phyloP scores from a whole-genome alignment of 2,888 invertebrate species.

The Lacanobia wlatinum region DNA sequence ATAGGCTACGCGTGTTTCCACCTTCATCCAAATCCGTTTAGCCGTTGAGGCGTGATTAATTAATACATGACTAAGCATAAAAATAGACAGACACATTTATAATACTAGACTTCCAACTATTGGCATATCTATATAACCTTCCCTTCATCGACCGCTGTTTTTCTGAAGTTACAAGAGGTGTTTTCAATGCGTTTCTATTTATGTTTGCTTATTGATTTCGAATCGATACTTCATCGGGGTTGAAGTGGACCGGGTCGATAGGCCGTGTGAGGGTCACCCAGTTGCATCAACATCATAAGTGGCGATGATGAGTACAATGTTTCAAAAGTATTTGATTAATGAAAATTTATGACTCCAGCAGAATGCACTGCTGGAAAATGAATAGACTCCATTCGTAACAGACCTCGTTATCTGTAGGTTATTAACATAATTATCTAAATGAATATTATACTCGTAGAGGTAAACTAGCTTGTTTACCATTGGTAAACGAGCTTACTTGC shows the following conservation, averaged over 20 bases:
- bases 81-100: not conserved
- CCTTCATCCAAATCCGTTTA: not conserved
- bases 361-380: not conserved
- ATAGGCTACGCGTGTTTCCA: not conserved
- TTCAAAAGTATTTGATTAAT: not conserved
- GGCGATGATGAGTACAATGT: not conserved
- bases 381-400: not conserved
- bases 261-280: conserved; percentile 5
- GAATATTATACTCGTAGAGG: too few relatives aligned
- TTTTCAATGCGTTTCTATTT: conserved; percentile 29
- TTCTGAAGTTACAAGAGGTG: not conserved
- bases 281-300: conserved; percentile 11
- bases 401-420: not conserved
- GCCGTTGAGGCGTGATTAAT: not conserved
- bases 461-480: too few relatives aligned
- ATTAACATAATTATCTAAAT: too few relatives aligned
- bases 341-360: not conserved
- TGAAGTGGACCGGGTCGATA: conserved; percentile 16
- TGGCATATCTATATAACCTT: not conserved
- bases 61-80: not conserved
- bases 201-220: conserved; percentile 32
- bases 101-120: conserved; percentile 2
- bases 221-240: conserved; percentile 24
- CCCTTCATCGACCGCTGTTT: conserved; percentile 1
- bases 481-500: too few relatives aligned